phyloP scores from a whole-genome alignment of 2,888 invertebrate species.

The Sisyra terminalis region DNA sequence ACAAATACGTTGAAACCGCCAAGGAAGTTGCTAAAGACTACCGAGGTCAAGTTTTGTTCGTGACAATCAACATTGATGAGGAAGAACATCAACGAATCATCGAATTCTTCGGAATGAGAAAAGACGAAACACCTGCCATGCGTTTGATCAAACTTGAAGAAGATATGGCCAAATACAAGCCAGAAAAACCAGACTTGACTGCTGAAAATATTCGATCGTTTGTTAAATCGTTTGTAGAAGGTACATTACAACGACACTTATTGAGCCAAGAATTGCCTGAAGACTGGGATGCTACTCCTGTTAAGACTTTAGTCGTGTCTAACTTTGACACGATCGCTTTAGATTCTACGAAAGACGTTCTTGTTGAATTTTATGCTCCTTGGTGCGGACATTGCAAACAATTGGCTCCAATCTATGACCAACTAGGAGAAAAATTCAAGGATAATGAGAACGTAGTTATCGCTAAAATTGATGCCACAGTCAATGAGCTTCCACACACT shows the following conservation, averaged over 20 bases:
- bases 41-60: slow-evolving; percentile 82
- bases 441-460: slow-evolving; percentile 69
- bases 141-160: slow-evolving; percentile 90
- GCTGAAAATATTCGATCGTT: slow-evolving; percentile 60
- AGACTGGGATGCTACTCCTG: slow-evolving; percentile 93
- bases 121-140: slow-evolving; percentile 79
- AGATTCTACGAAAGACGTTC: slow-evolving; percentile 74
- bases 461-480: slow-evolving; percentile 98
- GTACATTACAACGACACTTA: slow-evolving; percentile 88
- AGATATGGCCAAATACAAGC: slow-evolving; percentile 97
- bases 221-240: slow-evolving; percentile 77
- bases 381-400: slow-evolving; percentile 99
- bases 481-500: slow-evolving; percentile 92
- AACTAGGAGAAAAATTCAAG: slow-evolving; percentile 87
- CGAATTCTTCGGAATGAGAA: slow-evolving; percentile 98
- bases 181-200: slow-evolving; percentile 51
- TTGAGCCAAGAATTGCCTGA: slow-evolving; percentile 86
- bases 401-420: slow-evolving; percentile 89
- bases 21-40: slow-evolving; percentile 74
- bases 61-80: slow-evolving; percentile 87
- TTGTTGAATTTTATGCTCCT: slow-evolving; percentile 98
- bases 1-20: slow-evolving; percentile 60
- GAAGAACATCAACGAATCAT: slow-evolving; percentile 93
- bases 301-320: slow-evolving; percentile 80
- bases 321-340: slow-evolving; percentile 92